Base-by-base conservation (phyloP, 2,888 invertebrate species). In the Thymelicus sylvestris region DNA sequence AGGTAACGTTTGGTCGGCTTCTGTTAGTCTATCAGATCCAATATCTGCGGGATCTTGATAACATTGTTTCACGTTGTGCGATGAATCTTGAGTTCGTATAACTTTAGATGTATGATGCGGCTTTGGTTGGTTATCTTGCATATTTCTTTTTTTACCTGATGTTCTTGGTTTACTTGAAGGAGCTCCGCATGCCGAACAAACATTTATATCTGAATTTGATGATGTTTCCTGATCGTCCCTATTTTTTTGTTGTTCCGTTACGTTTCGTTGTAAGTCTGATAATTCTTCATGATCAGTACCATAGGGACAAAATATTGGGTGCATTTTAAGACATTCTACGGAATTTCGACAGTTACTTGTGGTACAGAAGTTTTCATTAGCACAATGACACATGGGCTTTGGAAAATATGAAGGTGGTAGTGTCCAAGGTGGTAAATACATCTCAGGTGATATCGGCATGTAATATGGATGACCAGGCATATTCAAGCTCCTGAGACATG, bases 401-500 rank as follows among this genome's bases (percentile, higher is more conserved):
- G 47, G 47, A 24, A 57, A 50, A n/a, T 59, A 65, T 1, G 65
- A 12, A 10, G 48, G 60, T n/a, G 69, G 57, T 15, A 44, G 6
- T 57, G 39, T 8, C 55, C 50, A 69, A 64, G 48, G 57, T 6
- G 65, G 50, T 50, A 70, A 59, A 60, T 65, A 70, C 48, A 65
- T 60, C 19, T 48, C 64, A 31, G 69, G 64, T 59, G 59, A n/a
- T 41, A 64, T 15, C 2, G 64, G 69, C 15, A 70, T 50, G 50
- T 70, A 70, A 41, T 65, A 70, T 41, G 59, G 59, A 55, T 8
- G 55, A 5, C 59, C 65, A 24, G 69, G 69, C 15, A 70, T 19
- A 24, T 70, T 69, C 50, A 64, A 41, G 13, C 59, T 70, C 15
- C 55, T 48, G 15, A 79, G 52, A 60, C 77, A 79, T 19, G 74